Evolutionary conservation across 37 sponge, comb jelly and placozoan species (phyloP), one percentile per base, ranked within the genome.

Genomic region (Corticium candelabrum): DNA sequence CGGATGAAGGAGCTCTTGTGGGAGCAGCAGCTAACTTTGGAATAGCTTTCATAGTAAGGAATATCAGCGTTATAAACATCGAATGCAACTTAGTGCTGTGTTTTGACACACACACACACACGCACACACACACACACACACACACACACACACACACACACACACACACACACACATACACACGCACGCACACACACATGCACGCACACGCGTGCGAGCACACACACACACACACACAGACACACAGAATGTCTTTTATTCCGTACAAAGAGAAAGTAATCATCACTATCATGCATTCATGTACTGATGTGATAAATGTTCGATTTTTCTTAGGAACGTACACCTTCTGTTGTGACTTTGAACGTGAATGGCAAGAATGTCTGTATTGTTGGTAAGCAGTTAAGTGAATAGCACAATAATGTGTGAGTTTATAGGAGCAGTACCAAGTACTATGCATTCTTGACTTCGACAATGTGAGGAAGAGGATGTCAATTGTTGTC

Each of bases 1-100:
- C 99, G 5, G 99, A 97, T 83, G 99, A 97, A 75, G 99, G 86
- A 40, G 99, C 99, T 35, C 90, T 97, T 1, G 95, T 97, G 3
- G 74, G 85, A 70, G 99, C 99, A 39, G 95, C 99, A 5, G 87
- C 80, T 70, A 97, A 97, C 87, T 89, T 97, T 84, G 99, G 99
- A 2, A 88, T 82, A 68, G 90, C 91, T 11, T 97, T 94, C 75
- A 76, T 75, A 73, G 97, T 87, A 37, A 74, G 82, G 39, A 2
- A 35, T 40, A 1, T 29, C 11, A 43, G n/a, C n/a, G n/a, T n/a
- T n/a, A n/a, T n/a, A n/a, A n/a, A n/a, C 67, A 56, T 56, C 67
- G 67, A n/a, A n/a, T 56, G 67, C 27, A 56, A n/a, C 67, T 21
- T n/a, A 56, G 67, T 56, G 27, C 62, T 21, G 21, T 11, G 21